Evolutionary conservation across 1,140 invertebrate species (phyloP).

Genomic region (Ooceraea biroi): DNA sequence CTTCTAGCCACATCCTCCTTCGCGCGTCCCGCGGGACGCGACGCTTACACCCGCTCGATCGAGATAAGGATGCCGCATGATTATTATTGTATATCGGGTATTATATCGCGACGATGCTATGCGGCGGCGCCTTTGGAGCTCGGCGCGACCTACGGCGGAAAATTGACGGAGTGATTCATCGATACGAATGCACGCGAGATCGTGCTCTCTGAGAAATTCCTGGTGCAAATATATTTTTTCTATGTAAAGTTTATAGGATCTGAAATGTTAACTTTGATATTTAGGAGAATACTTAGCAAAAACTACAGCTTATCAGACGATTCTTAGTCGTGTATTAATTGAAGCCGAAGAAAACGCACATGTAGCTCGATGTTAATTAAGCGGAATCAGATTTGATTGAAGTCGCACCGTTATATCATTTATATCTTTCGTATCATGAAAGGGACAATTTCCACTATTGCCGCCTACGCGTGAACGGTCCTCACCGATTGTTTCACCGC

Average conservation of each 20-base stretch:
- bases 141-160: not conserved
- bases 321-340: not conserved
- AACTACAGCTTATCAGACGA: not conserved
- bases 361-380: not conserved
- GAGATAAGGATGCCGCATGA: constrained; percentile 10
- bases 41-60: constrained; percentile 35
- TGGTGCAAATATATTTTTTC: no score
- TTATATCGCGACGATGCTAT: no score
- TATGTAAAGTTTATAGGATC: no score
- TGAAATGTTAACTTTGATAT: not conserved
- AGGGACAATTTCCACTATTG: constrained; percentile 12
- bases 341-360: not conserved
- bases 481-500: constrained; percentile 14
- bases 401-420: not conserved
- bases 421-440: not conserved
- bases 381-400: not conserved
- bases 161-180: not conserved
- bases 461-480: not conserved
- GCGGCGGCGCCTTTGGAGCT: not conserved
- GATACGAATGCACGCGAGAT: not conserved
- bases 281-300: not conserved
- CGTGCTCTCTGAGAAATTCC: no score
- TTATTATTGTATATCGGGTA: not conserved
- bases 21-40: constrained; percentile 19
- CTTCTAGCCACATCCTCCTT: constrained; percentile 27